Evolutionary conservation across 2,113 vertebrate genomes (phyloP), one percentile per base, ranked within the genome.

Genomic region (Perca fluviatilis): DNA sequence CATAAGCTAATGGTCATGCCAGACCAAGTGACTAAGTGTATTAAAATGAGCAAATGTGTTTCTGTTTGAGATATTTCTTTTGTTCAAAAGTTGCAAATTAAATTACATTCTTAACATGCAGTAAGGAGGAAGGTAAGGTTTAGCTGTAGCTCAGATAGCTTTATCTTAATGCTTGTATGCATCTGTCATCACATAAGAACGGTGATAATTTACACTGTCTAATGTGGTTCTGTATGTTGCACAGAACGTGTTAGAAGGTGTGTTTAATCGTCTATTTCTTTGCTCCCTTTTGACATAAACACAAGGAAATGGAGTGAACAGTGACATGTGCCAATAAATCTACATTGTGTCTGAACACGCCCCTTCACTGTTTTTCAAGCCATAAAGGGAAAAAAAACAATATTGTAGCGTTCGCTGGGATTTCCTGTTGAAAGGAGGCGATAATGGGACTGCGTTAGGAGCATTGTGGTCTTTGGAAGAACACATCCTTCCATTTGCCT

Each of bases 221-320:
- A 19, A 61, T 16, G 27, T 36, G 33, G 12, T n/a, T 40, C 11
- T 64, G 18, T 23, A 40, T 6, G 40, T 54, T 72, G 57, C 40
- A 51, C 5, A 10, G 40, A 66, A 33, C 0, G 3, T 74, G 56
- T 62, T 36, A 7, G 3, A 46, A 33, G 36, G 11, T 15, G 57
- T 60, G 46, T 69, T 82, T 21, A 58, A 27, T 50, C 25, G 21
- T 62, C 40, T 53, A 21, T 50, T 80, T 18, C 6, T 70, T 47
- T 66, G 50, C 49, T 79, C 27, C 57, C 54, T 74, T n/a, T 60
- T 71, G 63, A 65, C 15, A 63, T 16, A 43, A 79, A 80, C 18
- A 88, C 90, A 91, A 84, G 90, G 90, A 89, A 88, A 79, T 9
- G 11, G 33, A 62, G 53, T 21, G 14, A 30, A 14, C 5, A 19